Evolutionary conservation across 2,797 vertebrate genomes (phyloP), one percentile per base, ranked within the genome.

Genomic region (Phalloptychus januarius): DNA sequence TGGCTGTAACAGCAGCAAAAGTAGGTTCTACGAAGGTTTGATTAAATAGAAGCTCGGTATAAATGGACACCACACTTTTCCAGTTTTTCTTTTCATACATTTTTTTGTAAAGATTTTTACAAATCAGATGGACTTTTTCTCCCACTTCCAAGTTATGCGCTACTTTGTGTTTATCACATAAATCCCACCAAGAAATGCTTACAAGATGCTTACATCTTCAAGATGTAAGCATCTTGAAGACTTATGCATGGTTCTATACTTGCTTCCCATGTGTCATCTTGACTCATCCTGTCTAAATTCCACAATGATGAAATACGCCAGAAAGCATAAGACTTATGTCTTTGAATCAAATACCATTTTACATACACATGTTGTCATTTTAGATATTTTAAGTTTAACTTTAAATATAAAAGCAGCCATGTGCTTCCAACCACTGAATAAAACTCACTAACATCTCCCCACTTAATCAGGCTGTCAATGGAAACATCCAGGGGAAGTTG

Each of bases 401-500:
- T 18, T 16, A 76, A 52, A 56, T 25, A 33, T 8, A 28, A 71
- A 52, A 6, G 54, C 15, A 77, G 69, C 78, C 1, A n/a, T 46
- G 33, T 54, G 20, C 48, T 1, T 23, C 79, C 69, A 69, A 46
- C 72, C 45, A 36, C 61, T 73, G 69, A 85, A 85, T 69, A 67
- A 82, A 83, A 86, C 74, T 81, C 50, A 1, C 44, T 79, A 78
- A 84, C 74, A 80, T 83, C 86, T 85, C 71, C 82, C 75, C 36
- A 79, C 89, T 87, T 90, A 89, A 88, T 93, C 91, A 92, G 71
- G 76, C 87, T 78, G 81, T 87, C 90, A 88, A 86, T 82, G 84
- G 90, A 91, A 91, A 93, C 92, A 91, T 93, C 86, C 89, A 33
- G 80, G 89, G 92, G 91, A 95, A 93, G 91, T 89, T 56, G 79